Conservation (phyloP, 2,888 invertebrate species). For the Macaria liturata region DNA sequence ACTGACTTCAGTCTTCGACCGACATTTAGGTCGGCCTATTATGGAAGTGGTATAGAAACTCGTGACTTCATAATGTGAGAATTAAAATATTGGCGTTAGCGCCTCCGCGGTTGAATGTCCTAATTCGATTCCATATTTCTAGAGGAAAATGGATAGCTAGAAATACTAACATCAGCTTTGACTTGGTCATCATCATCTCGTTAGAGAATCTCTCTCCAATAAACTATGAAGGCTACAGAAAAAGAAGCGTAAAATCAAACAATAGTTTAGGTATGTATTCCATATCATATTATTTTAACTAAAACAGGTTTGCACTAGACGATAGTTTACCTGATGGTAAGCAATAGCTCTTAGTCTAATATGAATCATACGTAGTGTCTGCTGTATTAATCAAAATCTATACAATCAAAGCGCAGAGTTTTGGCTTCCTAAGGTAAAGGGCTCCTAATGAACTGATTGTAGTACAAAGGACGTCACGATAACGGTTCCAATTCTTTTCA, state of each 20-base stretch:
- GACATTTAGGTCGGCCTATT: slow-evolving; percentile 71
- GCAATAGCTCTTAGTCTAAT: too few species aligned
- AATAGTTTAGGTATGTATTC: too few species aligned
- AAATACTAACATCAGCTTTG: too few species aligned
- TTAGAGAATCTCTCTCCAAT: too few species aligned
- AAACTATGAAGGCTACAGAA: too few species aligned
- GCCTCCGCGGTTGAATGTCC: slow-evolving; percentile 21
- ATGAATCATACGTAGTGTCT: too few species aligned
- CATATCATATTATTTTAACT: too few species aligned
- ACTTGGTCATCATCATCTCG: too few species aligned
- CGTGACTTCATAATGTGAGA: slow-evolving; percentile 23
- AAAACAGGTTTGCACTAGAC: too few species aligned
- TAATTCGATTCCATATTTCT: slow-evolving; percentile 20
- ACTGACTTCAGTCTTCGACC: slow-evolving; percentile 67
- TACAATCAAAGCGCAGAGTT: slow-evolving; percentile 16
- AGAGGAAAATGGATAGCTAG: background rate
- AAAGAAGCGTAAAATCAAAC: too few species aligned
- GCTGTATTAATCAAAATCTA: background rate
- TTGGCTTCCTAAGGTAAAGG: slow-evolving; percentile 26
- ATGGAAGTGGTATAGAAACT: slow-evolving; percentile 13
- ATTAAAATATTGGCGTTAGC: slow-evolving; percentile 22
- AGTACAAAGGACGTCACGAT: slow-evolving; percentile 19
- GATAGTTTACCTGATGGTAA: too few species aligned
- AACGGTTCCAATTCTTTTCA: slow-evolving; percentile 36
- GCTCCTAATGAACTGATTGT: slow-evolving; percentile 28